phyloP scores from a whole-genome alignment of 2,888 invertebrate genomes.

The Stratiomys singularior region DNA sequence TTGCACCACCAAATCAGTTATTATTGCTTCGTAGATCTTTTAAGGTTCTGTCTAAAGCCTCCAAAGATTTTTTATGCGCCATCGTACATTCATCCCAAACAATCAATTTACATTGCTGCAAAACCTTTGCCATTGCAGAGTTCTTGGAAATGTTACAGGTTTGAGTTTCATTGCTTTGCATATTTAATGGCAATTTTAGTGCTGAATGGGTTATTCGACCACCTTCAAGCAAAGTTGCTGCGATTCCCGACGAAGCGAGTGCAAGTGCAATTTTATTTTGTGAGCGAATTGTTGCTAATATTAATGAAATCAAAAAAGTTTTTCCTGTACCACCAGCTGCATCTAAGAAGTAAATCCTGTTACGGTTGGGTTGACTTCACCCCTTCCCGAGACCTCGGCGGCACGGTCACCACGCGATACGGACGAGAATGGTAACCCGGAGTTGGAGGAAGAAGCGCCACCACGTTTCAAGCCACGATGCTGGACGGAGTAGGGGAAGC shows the following conservation, averaged over 20 bases:
- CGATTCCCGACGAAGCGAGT: constrained; percentile 54
- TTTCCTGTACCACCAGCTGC: constrained; percentile 49
- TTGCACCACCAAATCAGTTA: constrained; percentile 50
- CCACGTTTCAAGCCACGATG: no score
- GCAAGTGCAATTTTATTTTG: constrained; percentile 51
- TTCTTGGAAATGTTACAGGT: constrained; percentile 57
- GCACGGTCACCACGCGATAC: no score
- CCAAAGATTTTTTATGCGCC: constrained; percentile 56
- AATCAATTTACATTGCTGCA: constrained; percentile 56
- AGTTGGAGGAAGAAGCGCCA: no score
- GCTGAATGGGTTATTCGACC: constrained; percentile 54
- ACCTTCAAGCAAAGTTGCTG: constrained; percentile 54
- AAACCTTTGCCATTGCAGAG: constrained; percentile 57
- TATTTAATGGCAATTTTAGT: constrained; percentile 52
- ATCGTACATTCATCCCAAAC: constrained; percentile 57
- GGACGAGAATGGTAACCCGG: no score
- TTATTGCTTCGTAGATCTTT: constrained; percentile 53
- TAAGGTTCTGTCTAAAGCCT: constrained; percentile 56
- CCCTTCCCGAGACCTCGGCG: no score
- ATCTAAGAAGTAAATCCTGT: constrained; percentile 49
- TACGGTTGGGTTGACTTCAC: no score
- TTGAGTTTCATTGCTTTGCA: constrained; percentile 55
- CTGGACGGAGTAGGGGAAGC: no score
- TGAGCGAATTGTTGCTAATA: constrained; percentile 46
- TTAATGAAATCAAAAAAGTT: constrained; percentile 50